Evolutionary conservation across 1,140 invertebrate species (phyloP).

Genomic region (Penaeus chinensis): DNA sequence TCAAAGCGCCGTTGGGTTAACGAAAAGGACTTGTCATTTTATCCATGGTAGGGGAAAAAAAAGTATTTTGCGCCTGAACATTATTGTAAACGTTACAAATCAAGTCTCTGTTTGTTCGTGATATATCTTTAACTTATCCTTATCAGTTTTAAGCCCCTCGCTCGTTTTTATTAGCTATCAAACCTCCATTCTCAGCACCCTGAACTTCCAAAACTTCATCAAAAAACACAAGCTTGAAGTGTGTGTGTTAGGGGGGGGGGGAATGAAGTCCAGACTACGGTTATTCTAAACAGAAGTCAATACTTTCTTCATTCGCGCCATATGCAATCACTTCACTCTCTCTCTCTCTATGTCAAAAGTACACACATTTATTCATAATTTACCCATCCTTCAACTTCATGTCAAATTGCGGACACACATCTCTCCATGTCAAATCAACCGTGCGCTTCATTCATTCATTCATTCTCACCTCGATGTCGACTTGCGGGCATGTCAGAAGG

Average conservation of each 20-base stretch:
- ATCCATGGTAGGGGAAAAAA: neutral
- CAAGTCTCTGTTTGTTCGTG: too few relatives aligned
- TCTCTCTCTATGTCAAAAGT: neutral
- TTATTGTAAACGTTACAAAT: neutral
- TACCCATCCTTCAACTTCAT: too few relatives aligned
- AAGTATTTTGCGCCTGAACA: neutral
- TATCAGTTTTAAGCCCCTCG: neutral
- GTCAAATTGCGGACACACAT: neutral
- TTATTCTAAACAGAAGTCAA: too few relatives aligned
- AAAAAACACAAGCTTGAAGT: too few relatives aligned
- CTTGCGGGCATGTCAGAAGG: conserved; percentile 66
- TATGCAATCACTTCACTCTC: neutral
- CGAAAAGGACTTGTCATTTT: neutral
- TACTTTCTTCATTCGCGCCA: too few relatives aligned
- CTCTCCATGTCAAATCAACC: neutral
- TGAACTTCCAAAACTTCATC: neutral
- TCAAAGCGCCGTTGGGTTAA: too few relatives aligned
- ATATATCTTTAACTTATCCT: neutral
- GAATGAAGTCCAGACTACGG: too few relatives aligned
- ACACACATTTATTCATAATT: neutral
- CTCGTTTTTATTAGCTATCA: neutral
- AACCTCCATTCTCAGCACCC: neutral
- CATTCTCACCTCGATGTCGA: conserved; percentile 65
- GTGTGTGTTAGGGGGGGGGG: too few relatives aligned
- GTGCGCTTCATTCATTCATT: neutral